These are phyloP conservation scores for Drosophila multiciliata DNA, from an alignment of 2,888 invertebrate species.

Conservation along the genomic window DNA sequence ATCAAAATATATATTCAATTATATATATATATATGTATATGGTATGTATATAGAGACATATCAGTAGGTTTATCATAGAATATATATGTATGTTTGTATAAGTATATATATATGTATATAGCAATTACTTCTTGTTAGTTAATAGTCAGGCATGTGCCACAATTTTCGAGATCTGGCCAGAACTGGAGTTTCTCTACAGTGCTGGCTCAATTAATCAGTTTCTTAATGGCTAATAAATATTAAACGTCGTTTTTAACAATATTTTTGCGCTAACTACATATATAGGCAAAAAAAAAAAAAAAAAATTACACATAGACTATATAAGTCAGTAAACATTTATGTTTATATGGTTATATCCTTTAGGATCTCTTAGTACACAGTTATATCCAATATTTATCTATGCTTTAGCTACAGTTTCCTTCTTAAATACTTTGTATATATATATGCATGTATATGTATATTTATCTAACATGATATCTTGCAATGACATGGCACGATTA, in stretches of 20 bases:
- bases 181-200: background rate
- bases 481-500: conserved; percentile 77
- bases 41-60: conserved; percentile 5
- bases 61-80: background rate
- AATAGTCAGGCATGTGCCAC: background rate
- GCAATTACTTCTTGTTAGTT: background rate
- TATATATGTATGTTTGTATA: background rate
- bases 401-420: conserved; percentile 25
- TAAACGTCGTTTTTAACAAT: conserved; percentile 44
- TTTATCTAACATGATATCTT: conserved; percentile 64
- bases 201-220: conserved; percentile 21
- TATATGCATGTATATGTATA: conserved; percentile 23
- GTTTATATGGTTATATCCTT: conserved; percentile 25
- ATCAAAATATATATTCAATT: conserved; percentile 21
- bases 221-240: conserved; percentile 31
- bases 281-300: conserved; percentile 28
- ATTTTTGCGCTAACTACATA: conserved; percentile 51
- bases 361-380: conserved; percentile 29
- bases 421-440: conserved; percentile 42
- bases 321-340: conserved; percentile 4
- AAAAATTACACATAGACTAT: conserved; percentile 19
- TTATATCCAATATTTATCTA: conserved; percentile 27
- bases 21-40: conserved; percentile 5
- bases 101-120: background rate
- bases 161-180: background rate